phyloP scores from a whole-genome alignment of 2,113 vertebrate genomes.

The Opisthocomus hoazin region DNA sequence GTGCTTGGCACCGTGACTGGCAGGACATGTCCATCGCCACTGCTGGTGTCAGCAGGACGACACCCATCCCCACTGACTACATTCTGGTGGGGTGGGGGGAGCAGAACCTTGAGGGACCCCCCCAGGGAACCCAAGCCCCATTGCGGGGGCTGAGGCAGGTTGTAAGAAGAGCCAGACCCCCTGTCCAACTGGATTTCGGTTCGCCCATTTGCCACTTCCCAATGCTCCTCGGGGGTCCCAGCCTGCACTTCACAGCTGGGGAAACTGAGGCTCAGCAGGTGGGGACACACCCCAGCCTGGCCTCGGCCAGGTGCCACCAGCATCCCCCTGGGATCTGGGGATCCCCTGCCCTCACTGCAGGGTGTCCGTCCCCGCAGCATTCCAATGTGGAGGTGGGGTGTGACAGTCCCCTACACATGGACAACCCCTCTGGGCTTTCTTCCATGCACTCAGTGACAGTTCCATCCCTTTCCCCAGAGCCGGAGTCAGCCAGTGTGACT shows the following conservation, averaged over 20 bases:
- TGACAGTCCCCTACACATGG: not conserved
- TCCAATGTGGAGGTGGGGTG: not conserved
- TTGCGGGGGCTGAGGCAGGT: rapidly evolving
- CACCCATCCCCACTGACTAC: not conserved
- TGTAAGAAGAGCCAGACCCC: not conserved
- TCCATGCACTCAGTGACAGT: rapidly evolving
- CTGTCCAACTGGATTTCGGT: not conserved
- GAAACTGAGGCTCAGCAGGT: not conserved
- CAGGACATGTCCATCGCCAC: rapidly evolving
- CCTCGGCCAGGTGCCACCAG: not conserved
- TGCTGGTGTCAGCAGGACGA: rapidly evolving
- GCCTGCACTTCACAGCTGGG: not conserved
- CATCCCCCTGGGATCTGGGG: not conserved
- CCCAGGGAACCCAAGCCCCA: not conserved
- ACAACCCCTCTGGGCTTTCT: not conserved
- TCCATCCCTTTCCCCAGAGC: not conserved
- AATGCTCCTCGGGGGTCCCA: rapidly evolving
- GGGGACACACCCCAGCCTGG: too few species aligned
- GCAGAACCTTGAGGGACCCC: not conserved
- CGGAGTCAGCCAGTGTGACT: not conserved
- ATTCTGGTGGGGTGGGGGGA: rapidly evolving
- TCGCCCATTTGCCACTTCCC: not conserved
- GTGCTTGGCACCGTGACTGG: not conserved
- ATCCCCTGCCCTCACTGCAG: not conserved
- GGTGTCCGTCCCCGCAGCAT: not conserved